phyloP scores from a whole-genome alignment of 2,113 vertebrate species.

The Anser cygnoides region DNA sequence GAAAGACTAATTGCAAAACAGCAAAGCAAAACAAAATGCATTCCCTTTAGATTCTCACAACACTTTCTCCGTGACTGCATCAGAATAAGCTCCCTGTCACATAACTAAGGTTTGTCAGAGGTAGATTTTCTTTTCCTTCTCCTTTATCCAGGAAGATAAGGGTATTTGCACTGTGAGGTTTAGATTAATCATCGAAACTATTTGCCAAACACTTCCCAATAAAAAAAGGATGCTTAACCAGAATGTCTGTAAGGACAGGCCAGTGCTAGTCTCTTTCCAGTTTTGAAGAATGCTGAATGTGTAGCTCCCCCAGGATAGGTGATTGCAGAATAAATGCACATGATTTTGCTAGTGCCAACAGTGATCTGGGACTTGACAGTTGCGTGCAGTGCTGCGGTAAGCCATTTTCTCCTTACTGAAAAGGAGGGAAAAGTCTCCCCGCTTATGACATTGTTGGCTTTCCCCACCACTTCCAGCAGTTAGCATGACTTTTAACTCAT shows the following conservation, averaged over 20 bases:
- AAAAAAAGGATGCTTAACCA: not conserved
- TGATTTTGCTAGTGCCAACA: not conserved
- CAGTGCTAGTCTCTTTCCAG: not conserved
- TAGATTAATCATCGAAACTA: not conserved
- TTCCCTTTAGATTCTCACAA: not conserved
- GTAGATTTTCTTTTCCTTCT: not conserved
- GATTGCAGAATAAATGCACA: not conserved
- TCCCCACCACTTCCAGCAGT: not conserved
- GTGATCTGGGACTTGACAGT: not conserved
- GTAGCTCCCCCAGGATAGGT: not conserved
- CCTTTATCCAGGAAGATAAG: not conserved
- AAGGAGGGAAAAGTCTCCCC: not conserved
- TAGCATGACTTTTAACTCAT: not conserved
- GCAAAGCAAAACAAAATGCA: not conserved
- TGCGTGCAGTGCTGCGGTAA: not conserved
- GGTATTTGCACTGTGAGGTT: not conserved
- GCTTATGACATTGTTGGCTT: accelerated
- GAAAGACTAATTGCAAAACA: not conserved
- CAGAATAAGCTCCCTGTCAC: not conserved
- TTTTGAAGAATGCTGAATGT: not conserved
- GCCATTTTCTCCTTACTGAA: not conserved
- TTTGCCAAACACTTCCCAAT: not conserved
- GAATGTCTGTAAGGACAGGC: not conserved
- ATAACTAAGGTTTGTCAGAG: not conserved
- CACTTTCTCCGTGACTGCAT: not conserved